These are phyloP conservation scores for Stictocephala bisonia DNA, from an alignment of 2,888 invertebrate genomes.

Conservation along the genomic window DNA sequence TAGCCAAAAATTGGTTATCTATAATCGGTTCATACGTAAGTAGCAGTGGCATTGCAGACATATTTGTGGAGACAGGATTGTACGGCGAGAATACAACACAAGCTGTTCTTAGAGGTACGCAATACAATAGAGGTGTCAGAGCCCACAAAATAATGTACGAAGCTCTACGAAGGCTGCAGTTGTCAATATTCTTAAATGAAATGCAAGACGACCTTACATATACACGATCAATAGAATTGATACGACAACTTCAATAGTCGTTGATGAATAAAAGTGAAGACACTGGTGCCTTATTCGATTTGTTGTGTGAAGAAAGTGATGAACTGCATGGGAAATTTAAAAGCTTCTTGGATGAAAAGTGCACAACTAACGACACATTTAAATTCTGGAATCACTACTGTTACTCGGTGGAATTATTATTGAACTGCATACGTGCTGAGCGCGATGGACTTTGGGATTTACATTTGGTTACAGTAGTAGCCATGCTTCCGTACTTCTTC, in stretches of 20 bases:
- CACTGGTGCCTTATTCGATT: background rate
- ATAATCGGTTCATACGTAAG: background rate
- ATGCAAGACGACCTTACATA: background rate
- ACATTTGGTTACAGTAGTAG: slow-evolving; percentile 8
- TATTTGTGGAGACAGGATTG: background rate
- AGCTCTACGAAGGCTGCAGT: background rate
- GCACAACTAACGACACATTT: background rate
- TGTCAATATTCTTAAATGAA: background rate
- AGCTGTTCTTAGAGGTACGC: background rate
- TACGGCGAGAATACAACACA: slow-evolving; percentile 4
- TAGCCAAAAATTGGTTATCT: slow-evolving; percentile 3
- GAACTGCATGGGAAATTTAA: background rate
- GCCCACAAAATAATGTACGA: slow-evolving; percentile 10
- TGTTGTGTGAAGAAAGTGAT: background rate
- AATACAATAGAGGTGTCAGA: background rate
- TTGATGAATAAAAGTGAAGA: background rate
- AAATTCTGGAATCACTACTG: slow-evolving; percentile 14
- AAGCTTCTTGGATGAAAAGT: background rate
- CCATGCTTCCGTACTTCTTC: background rate
- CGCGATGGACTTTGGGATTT: slow-evolving; percentile 19
- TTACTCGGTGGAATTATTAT: background rate
- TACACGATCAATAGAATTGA: background rate
- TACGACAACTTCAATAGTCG: background rate
- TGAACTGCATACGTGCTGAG: slow-evolving; percentile 19
- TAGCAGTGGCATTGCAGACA: background rate